A percentile compares a stretch with the other conserved stretches of the same genome.
Evolutionary conservation across 2,888 invertebrate genomes (phyloP).

Genomic region (Drosophila recens): DNA sequence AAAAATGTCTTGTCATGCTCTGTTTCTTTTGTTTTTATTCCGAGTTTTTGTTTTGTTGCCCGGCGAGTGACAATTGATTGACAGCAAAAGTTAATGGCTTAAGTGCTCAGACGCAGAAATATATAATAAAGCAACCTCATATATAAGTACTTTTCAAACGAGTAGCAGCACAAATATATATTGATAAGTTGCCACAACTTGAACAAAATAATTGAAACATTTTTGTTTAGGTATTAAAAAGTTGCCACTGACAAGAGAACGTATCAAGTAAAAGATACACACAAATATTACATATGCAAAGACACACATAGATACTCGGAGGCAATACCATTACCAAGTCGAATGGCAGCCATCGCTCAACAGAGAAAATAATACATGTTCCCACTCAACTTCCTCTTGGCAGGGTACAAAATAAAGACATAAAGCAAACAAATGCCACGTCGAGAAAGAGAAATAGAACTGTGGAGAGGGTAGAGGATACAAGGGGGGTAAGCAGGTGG

Average conservation of each 20-base stretch:
- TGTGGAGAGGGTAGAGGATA: not conserved
- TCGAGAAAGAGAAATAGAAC: constrained; percentile 22
- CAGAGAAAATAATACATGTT: constrained; percentile 53
- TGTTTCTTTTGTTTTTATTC: constrained; percentile 23
- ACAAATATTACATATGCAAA: constrained; percentile 33
- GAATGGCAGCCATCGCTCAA: constrained; percentile 71
- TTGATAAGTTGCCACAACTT: constrained; percentile 29
- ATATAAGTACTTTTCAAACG: not conserved
- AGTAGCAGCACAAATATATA: not conserved
- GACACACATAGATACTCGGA: constrained; percentile 16
- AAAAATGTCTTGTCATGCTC: constrained; percentile 67
- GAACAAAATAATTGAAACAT: constrained; percentile 70
- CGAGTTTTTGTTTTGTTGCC: constrained; percentile 38
- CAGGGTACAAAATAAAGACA: constrained; percentile 74
- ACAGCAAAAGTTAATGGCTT: constrained; percentile 76
- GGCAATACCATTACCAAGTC: constrained; percentile 48
- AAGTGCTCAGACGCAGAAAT: constrained; percentile 45
- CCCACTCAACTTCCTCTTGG: constrained; percentile 30
- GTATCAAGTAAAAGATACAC: constrained; percentile 53
- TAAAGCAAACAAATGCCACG: constrained; percentile 77
- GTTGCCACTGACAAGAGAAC: constrained; percentile 34
- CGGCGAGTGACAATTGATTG: constrained; percentile 75
- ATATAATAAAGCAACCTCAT: constrained; percentile 14
- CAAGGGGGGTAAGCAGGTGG: constrained; percentile 10
- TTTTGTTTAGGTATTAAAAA: constrained; percentile 49